Percentiles rank a stretch among this genome's conserved stretches.
These are phyloP conservation scores for Carpatolechia fugitivella DNA, from an alignment of 2,888 invertebrate species.

Conservation along the genomic window DNA sequence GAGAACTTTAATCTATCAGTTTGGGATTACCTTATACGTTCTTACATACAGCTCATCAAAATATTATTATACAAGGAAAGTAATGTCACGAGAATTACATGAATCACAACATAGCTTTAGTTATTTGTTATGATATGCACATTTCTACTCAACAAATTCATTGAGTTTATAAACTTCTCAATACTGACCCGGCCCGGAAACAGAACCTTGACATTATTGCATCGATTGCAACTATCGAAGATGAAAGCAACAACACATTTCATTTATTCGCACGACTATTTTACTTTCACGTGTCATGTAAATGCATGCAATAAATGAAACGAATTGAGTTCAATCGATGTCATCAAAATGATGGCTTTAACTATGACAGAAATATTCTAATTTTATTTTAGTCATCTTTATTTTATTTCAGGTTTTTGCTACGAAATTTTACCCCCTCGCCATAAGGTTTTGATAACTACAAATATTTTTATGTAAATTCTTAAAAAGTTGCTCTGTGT, in stretches of 20 bases:
- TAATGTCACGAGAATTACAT: neutral
- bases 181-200: conserved; percentile 21
- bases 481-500: neutral
- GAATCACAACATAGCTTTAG: neutral
- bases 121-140: neutral
- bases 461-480: neutral
- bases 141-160: conserved; percentile 1
- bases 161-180: conserved; percentile 12
- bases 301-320: neutral
- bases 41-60: too few species aligned
- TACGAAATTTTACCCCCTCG: too few species aligned
- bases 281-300: neutral
- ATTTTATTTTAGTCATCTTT: too few species aligned
- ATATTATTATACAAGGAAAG: too few species aligned
- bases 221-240: conserved; percentile 13
- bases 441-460: too few species aligned
- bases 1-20: too few species aligned
- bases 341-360: too few species aligned
- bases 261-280: neutral
- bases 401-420: too few species aligned
- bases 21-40: too few species aligned
- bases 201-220: conserved; percentile 29
- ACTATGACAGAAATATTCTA: too few species aligned
- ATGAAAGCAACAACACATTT: neutral
- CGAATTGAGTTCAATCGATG: too few species aligned